Evolutionary conservation across 1,140 invertebrate species (phyloP).

Genomic region (Chelonus insularis): DNA sequence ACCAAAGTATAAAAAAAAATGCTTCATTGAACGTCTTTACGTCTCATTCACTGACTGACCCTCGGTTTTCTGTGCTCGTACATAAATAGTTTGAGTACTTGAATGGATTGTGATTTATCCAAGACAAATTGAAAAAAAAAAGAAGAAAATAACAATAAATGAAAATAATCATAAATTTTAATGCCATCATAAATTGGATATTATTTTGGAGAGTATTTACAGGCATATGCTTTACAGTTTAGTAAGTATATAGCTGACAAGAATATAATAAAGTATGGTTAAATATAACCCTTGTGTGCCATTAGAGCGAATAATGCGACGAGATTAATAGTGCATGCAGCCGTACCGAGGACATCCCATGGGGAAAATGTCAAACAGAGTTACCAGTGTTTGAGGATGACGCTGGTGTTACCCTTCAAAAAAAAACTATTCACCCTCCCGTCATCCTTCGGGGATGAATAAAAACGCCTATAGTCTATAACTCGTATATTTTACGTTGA

Average conservation of each 20-base stretch:
- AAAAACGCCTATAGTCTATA: slow-evolving; percentile 36
- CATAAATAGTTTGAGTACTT: no score
- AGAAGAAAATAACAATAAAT: neutral
- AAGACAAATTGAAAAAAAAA: no score
- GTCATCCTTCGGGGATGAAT: slow-evolving; percentile 37
- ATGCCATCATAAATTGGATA: neutral
- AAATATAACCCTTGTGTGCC: slow-evolving; percentile 34
- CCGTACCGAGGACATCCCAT: slow-evolving; percentile 16
- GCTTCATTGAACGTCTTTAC: neutral
- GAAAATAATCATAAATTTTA: neutral
- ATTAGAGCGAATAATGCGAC: slow-evolving; percentile 39
- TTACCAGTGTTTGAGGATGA: slow-evolving; percentile 42
- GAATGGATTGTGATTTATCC: no score
- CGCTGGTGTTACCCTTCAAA: slow-evolving; percentile 38
- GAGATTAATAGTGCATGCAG: slow-evolving; percentile 40
- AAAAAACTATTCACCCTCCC: slow-evolving; percentile 38
- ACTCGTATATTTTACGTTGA: slow-evolving; percentile 14
- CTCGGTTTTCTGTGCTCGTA: neutral
- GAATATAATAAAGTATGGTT: slow-evolving; percentile 16
- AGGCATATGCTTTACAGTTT: neutral
- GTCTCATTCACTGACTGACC: neutral
- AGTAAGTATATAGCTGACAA: neutral
- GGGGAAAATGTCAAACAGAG: slow-evolving; percentile 39
- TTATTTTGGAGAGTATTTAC: neutral
- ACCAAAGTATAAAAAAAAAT: neutral